Base-by-base conservation (phyloP, 2,888 invertebrate species). In the Hybos culiciformis region DNA sequence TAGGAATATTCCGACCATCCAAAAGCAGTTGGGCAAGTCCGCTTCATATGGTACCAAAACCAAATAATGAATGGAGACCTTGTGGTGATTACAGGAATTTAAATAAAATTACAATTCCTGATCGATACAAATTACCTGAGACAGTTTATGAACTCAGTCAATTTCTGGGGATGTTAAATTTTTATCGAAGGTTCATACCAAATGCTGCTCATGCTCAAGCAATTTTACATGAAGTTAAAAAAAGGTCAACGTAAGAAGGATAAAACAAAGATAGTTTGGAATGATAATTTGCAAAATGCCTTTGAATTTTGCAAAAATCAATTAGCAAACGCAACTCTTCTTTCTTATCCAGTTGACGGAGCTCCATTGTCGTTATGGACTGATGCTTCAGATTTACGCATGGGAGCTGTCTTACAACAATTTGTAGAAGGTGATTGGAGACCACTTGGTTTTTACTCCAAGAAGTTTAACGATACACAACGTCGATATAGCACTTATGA, bases 61-160 rank as follows among this genome's bases (percentile, higher is more conserved):
- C 12, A 29, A 29, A 29, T n/a, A n/a, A n/a, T 12, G 29, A 29
- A 4, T 29, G 29, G 29, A 29, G 29, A 29, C 29, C 29, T 6
- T 29, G 29, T n/a, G 29, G 29, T 29, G 29, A 29, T 29, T 29
- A 29, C 29, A 12, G 29, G 12, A 29, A 29, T 29, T 29, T 29
- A 29, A 29, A 29, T 7, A n/a, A n/a, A 12, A 19, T 18, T 18
- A 61, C 61, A 0, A 50, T 51, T 4, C 59, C 51, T 1, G 62
- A 63, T 46, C 33, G 58, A 2, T 59, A 61, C 42, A 59, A 62
- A 0, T 46, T 60, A 9, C 53, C 56, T 3, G 24, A 12, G 3
- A 17, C 4, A 12, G 20, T 37, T 4, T 21, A 37, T 6, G 19
- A 19, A n/a, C 15, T 37, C 7, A 18, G 24, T 11, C 11, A 18